Conservation (phyloP, 2,888 invertebrate genomes). For the Sesia apiformis region DNA sequence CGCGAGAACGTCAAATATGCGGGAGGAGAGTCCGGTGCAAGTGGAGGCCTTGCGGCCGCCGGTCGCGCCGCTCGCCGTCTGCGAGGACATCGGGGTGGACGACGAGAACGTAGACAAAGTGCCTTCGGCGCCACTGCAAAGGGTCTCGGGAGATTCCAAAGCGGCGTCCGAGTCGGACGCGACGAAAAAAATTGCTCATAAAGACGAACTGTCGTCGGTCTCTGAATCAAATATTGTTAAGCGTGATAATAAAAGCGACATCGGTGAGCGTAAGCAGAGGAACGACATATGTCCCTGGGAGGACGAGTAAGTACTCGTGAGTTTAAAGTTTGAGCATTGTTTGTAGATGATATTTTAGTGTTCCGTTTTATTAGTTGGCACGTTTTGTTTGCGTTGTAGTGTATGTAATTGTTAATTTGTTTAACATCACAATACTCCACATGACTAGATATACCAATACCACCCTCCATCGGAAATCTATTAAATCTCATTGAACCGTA, state of each 20-base stretch:
- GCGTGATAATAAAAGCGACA: constrained; percentile 50
- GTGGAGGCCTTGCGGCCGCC: constrained; percentile 22
- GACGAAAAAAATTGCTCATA: constrained; percentile 52
- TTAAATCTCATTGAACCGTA: no score
- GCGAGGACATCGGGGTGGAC: constrained; percentile 80
- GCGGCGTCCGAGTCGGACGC: constrained; percentile 48
- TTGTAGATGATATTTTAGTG: not conserved
- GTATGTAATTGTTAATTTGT: no score
- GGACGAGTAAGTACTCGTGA: constrained; percentile 87
- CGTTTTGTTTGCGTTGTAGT: constrained; percentile 5
- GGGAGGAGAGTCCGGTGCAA: constrained; percentile 4
- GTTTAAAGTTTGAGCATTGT: constrained; percentile 7
- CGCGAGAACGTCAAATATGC: not conserved
- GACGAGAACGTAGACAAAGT: constrained; percentile 76
- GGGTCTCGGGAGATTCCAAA: constrained; percentile 34
- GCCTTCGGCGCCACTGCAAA: constrained; percentile 53
- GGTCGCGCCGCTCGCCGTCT: constrained; percentile 80
- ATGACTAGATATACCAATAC: no score
- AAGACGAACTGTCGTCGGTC: constrained; percentile 55
- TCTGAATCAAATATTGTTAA: constrained; percentile 62
- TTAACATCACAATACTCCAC: no score
- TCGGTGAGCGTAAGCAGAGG: constrained; percentile 67
- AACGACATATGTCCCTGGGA: constrained; percentile 96
- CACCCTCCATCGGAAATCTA: no score
- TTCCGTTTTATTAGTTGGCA: constrained; percentile 3